Base-by-base conservation (phyloP, 2,888 invertebrate species). In the Adelognathus sp. region DNA sequence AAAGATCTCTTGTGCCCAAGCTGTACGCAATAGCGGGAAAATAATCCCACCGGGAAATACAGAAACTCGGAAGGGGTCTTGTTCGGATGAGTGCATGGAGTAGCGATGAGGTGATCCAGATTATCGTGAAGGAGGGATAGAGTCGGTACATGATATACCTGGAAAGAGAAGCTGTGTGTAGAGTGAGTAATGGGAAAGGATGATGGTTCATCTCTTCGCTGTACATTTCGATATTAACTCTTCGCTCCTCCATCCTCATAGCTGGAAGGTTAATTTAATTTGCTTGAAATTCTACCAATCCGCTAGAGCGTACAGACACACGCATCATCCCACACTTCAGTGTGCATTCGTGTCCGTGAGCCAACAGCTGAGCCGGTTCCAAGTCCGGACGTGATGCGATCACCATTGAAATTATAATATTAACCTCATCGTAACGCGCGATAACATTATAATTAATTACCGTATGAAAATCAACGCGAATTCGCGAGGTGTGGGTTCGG, bases 161-260 rank as follows among this genome's bases (percentile, higher is more conserved):
- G 41, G 58, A 78, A 70, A 74, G 64, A 56, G 60, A 9, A 21
- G 14, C 60, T 29, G 14, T n/a, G n/a, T 21, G 52, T 24, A 64
- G 41, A 4, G 64, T 60, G 58, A 66, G 63, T 70, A 70, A 74
- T 64, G 63, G 69, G 39, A n/a, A 31, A 67, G 33, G 39, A 63
- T 58, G 58, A 56, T n/a, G n/a, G 73, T 63, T 36, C 14, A 41
- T 56, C 54, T 64, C 70, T 58, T 61, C n/a, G 36, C 44, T 52
- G 73, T 31, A 74, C 69, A 78, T 78, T 78, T 78, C 73, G 73
- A 78, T 78, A 78, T 78, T 70, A 78, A 74, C 78, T 73, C 73
- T 33, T 63, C 56, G 29, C 61, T 39, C 36, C 21, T 18, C 72
- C n/a, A n/a, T 72, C 63, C 36, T 67, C 61, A 14, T 36, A 21